Base-by-base conservation (phyloP, 2,888 invertebrate species). In the Baronia brevicornis region DNA sequence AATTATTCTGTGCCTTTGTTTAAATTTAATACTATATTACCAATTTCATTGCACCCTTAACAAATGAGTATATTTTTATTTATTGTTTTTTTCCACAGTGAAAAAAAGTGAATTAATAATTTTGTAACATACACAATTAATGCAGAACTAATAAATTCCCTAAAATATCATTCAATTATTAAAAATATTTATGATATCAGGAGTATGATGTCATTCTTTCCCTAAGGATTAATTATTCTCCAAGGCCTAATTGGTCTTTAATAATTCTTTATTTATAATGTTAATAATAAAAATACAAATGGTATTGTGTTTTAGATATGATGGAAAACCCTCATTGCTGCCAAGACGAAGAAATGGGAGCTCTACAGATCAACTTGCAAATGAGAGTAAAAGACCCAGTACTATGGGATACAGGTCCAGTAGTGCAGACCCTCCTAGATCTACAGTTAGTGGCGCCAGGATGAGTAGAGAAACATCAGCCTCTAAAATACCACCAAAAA, bases 391-490 rank as follows among this genome's bases (percentile, higher is more conserved):
- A 0, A 45, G 75, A 5, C 73, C 78, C 0, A 78, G 74, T 24
- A 51, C 57, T 12, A 44, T 60, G 0, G 67, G 69, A 0, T 57
- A 56, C 7, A 63, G 84, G 1, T 78, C 80, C 0, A 82, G 72
- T 43, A 80, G 80, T 32, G 77, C 77, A 0, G 82, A 84, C 14
- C 68, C 77, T 0, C 54, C 66, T 0, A 54, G 77, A 3, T 55
- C 49, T 9, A 72, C 75, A 0, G 53, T 69, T n/a, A 69, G 58
- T 1, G 61, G 44, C 0, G 50, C 35, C 1, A 48, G 73, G 6
- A 53, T 68, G 4, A 77, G 79, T 36, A 63, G 72, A 19, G 82
- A 82, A 29, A 62, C 78, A 2, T 78, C 79, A 1, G 73, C 72
- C 25, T 64, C 73, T 1, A 84, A 84, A 27, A 18, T 69, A 27